Conservation (phyloP, 2,113 vertebrate genomes). For the Gymnarchus niloticus region DNA sequence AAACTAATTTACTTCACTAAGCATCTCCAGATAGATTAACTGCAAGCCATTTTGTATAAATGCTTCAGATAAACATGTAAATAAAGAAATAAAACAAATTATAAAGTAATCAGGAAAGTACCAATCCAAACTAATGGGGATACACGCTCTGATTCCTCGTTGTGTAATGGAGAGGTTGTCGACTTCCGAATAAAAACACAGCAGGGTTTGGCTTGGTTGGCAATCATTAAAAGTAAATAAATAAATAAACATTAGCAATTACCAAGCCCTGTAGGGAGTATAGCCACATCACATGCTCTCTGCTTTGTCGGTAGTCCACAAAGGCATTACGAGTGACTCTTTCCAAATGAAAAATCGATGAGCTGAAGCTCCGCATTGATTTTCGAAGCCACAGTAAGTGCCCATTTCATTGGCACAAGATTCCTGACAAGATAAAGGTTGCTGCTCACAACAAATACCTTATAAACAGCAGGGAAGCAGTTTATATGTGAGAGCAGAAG, state of each 20-base stretch:
- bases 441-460: background rate
- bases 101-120: background rate
- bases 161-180: background rate
- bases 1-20: background rate
- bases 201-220: background rate
- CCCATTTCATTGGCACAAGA: background rate
- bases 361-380: slow-evolving; percentile 14
- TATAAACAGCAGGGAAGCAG: background rate
- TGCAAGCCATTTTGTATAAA: background rate
- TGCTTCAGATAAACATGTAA: background rate
- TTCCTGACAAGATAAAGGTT: background rate
- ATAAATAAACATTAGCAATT: background rate
- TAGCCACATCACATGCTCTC: background rate
- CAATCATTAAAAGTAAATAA: background rate
- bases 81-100: background rate
- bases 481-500: slow-evolving; percentile 19
- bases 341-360: slow-evolving; percentile 11
- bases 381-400: slow-evolving; percentile 4
- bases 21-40: background rate
- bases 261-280: background rate
- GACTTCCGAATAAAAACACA: background rate
- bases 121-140: background rate
- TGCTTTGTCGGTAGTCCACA: background rate
- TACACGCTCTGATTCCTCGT: background rate
- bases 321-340: background rate